phyloP scores from a whole-genome alignment of 1,140 invertebrate genomes.

The Pseudobourletiella spinata region DNA sequence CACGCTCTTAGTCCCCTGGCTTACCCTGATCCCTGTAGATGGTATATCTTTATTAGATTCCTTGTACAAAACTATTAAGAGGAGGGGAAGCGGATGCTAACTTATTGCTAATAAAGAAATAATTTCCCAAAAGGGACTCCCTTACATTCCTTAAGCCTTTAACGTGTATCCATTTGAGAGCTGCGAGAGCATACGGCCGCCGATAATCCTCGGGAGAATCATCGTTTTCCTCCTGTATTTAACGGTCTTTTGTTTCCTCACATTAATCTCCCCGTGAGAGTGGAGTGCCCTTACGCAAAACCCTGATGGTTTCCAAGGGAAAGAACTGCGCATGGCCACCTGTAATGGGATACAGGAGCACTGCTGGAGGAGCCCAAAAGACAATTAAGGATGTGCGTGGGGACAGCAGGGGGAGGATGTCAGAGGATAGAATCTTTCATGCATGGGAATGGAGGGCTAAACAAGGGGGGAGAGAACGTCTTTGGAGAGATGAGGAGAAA shows the following conservation, averaged over 20 bases:
- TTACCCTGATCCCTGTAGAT: no score
- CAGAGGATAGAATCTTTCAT: not conserved
- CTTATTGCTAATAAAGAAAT: not conserved
- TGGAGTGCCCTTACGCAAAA: no score
- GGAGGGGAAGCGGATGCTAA: not conserved
- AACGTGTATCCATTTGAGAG: no score
- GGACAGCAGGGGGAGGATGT: not conserved
- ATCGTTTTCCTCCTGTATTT: no score
- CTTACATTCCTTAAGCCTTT: no score
- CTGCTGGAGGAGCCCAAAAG: not conserved
- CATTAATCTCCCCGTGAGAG: no score
- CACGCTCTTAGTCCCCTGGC: not conserved
- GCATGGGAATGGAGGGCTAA: not conserved
- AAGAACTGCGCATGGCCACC: no score
- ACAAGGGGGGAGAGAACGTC: slow-evolving; percentile 15
- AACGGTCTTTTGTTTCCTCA: no score
- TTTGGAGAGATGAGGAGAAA: slow-evolving; percentile 5
- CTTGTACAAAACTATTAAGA: not conserved
- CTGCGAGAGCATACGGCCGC: no score
- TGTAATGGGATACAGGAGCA: no score
- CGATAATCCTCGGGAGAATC: no score
- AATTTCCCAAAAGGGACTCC: not conserved
- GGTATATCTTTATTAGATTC: not conserved
- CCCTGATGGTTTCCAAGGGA: no score
- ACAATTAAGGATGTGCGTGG: not conserved